phyloP scores from a whole-genome alignment of 1,140 invertebrate genomes.

The Temnothorax nylanderi region DNA sequence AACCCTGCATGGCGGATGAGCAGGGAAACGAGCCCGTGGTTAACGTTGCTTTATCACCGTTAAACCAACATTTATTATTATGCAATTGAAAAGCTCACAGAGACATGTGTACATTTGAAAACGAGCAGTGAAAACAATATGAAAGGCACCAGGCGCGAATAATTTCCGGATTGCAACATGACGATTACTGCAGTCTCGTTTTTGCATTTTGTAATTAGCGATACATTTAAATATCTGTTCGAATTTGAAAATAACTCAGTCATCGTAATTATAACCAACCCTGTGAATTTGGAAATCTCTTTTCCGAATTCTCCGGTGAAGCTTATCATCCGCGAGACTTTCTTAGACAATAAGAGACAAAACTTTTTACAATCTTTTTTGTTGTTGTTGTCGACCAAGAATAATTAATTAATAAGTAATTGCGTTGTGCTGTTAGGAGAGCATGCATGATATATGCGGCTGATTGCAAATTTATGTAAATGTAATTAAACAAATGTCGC shows the following conservation, averaged over 20 bases:
- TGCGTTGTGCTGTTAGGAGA: neutral
- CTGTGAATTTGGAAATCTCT: neutral
- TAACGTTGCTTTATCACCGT: slow-evolving; percentile 72
- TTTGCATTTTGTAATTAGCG: neutral
- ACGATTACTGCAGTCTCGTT: slow-evolving; percentile 28
- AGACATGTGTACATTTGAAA: slow-evolving; percentile 50
- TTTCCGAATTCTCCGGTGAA: neutral
- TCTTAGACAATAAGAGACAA: neutral
- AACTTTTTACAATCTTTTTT: neutral
- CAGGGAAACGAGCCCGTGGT: slow-evolving; percentile 37
- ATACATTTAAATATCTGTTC: neutral
- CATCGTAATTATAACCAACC: neutral
- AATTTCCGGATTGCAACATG: neutral
- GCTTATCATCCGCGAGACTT: neutral
- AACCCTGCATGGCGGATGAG: neutral
- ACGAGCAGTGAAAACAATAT: slow-evolving; percentile 72
- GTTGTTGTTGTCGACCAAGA: neutral
- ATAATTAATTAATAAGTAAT: slow-evolving; percentile 35
- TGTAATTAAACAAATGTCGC: slow-evolving; percentile 69
- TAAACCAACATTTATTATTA: slow-evolving; percentile 76
- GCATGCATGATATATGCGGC: slow-evolving; percentile 11
- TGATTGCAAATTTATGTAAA: slow-evolving; percentile 63
- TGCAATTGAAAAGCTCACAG: neutral
- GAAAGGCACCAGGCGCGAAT: slow-evolving; percentile 29
- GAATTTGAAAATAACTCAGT: neutral